phyloP scores from a whole-genome alignment of 2,888 invertebrate genomes.

The Epiblema foenella region DNA sequence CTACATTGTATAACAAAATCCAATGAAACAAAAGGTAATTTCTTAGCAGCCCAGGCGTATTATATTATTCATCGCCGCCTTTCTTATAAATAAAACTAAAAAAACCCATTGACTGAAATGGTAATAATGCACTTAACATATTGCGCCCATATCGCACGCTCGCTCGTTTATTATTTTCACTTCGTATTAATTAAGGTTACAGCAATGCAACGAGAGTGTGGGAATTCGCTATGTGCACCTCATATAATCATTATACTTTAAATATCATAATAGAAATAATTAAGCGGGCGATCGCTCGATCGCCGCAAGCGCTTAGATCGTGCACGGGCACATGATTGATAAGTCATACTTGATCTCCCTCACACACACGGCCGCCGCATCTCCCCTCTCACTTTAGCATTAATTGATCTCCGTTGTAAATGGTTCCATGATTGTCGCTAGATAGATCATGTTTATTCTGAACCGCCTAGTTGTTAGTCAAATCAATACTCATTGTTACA shows the following conservation, averaged over 20 bases:
- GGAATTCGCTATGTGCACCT: conserved; percentile 72
- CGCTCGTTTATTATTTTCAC: conserved; percentile 51
- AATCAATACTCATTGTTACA: conserved; percentile 71
- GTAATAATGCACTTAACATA: conserved; percentile 52
- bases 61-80: conserved; percentile 38
- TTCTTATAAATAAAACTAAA: conserved; percentile 46
- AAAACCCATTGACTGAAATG: conserved; percentile 47
- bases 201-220: conserved; percentile 64
- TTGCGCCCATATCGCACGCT: conserved; percentile 51
- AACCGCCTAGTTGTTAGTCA: conserved; percentile 66
- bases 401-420: conserved; percentile 80
- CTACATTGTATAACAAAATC: not conserved
- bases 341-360: conserved; percentile 66
- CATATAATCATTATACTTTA: conserved; percentile 78
- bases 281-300: conserved; percentile 76
- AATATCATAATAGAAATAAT: conserved; percentile 85
- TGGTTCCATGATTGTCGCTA: conserved; percentile 78
- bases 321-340: conserved; percentile 82
- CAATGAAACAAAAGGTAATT: conserved; percentile 29
- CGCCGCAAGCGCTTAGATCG: conserved; percentile 75
- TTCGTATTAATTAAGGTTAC: conserved; percentile 61
- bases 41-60: conserved; percentile 16
- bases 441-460: conserved; percentile 75
- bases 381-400: conserved; percentile 64
- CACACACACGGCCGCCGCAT: conserved; percentile 49